phyloP scores from a whole-genome alignment of 2,888 invertebrate genomes.

The Rhimphoctona megacephalus region DNA sequence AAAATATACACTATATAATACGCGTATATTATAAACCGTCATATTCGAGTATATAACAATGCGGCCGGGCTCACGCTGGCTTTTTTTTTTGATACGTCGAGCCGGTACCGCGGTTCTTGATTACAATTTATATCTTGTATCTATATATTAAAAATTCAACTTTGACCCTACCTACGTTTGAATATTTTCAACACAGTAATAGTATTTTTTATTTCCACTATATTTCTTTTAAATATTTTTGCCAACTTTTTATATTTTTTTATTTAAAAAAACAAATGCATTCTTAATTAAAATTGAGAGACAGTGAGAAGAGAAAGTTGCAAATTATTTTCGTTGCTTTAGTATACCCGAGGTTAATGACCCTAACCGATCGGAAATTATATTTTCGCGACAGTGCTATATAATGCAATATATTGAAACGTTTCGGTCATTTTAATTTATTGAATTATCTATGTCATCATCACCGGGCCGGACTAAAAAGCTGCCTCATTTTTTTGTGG shows the following conservation, averaged over 20 bases:
- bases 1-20: neutral
- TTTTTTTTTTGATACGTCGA: no score
- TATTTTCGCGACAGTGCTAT: neutral
- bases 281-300: neutral
- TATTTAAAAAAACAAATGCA: neutral
- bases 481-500: neutral
- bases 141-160: neutral
- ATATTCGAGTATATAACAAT: no score
- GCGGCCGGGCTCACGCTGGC: no score
- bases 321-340: slow-evolving; percentile 10
- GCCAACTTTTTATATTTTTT: neutral
- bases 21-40: neutral
- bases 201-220: neutral
- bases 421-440: neutral
- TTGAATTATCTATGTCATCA: neutral
- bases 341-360: neutral
- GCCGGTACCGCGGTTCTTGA: no score
- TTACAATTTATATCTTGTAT: neutral
- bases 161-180: neutral
- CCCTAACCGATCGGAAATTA: slow-evolving; percentile 12
- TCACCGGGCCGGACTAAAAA: neutral
- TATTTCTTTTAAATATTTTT: neutral
- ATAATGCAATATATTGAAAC: neutral
- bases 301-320: slow-evolving; percentile 5
- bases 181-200: neutral